Percentiles rank a stretch among this genome's conserved stretches.
These are phyloP conservation scores for Exocentrus adspersus DNA, from an alignment of 2,888 invertebrate species.

Conservation along the genomic window DNA sequence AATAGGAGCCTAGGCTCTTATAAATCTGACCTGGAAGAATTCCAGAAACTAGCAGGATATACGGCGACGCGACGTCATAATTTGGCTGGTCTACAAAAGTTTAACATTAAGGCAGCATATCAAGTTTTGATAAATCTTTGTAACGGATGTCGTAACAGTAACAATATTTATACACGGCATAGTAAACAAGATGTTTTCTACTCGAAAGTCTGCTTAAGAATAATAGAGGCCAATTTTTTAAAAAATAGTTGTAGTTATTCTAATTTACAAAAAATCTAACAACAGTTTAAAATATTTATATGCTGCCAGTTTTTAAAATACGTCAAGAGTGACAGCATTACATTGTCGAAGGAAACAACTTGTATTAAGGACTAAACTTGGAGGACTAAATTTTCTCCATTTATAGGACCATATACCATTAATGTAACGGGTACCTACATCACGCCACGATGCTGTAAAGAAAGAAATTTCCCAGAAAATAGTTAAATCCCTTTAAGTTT, in stretches of 20 bases:
- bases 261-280: too few relatives aligned
- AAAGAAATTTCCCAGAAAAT: conserved; percentile 1
- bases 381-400: neutral
- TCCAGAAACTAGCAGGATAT: conserved; percentile 12
- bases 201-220: too few relatives aligned
- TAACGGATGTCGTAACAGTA: too few relatives aligned
- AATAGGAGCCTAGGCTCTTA: conserved; percentile 25
- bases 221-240: too few relatives aligned
- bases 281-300: too few relatives aligned
- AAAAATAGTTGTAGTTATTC: too few relatives aligned
- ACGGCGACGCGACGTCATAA: conserved; percentile 12
- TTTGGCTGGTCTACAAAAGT: neutral
- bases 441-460: conserved; percentile 1
- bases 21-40: conserved; percentile 25
- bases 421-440: neutral
- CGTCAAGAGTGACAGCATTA: too few relatives aligned
- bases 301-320: too few relatives aligned
- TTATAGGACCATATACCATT: neutral
- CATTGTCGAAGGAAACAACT: neutral
- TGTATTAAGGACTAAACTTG: neutral
- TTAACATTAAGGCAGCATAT: neutral
- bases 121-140: neutral
- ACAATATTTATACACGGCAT: too few relatives aligned
- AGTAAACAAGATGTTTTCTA: too few relatives aligned
- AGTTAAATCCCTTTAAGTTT: conserved; percentile 1